These are phyloP conservation scores for Parazoanthus swiftii DNA, from an alignment of 92 coral and sea anemone genomes.

Conservation along the genomic window DNA sequence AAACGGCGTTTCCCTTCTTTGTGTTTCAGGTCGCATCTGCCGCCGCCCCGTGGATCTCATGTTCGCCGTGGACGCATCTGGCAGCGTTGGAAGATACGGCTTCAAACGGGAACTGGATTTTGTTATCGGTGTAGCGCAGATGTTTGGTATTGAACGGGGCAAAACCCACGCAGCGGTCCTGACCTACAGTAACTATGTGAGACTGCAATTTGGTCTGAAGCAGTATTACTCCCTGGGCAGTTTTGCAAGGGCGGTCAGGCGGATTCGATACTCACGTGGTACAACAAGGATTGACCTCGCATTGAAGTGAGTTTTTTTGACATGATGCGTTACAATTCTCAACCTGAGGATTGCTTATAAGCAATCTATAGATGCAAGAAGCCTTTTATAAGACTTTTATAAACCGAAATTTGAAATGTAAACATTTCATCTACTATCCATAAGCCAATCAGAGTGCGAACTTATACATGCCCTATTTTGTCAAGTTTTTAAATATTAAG, in stretches of 20 bases:
- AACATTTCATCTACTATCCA: no score
- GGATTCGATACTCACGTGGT: conserved; percentile 60
- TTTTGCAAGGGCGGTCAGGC: conserved; percentile 52
- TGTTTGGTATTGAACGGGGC: conserved; percentile 54
- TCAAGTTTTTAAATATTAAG: no score
- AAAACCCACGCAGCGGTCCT: conserved; percentile 75
- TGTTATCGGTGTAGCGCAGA: conserved; percentile 48
- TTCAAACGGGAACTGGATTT: conserved; percentile 61
- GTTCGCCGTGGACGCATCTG: conserved; percentile 80
- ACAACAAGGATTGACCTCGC: conserved; percentile 75
- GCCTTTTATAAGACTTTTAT: no score
- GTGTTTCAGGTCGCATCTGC: conserved; percentile 45
- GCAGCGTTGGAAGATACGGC: conserved; percentile 61
- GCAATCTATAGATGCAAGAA: no score
- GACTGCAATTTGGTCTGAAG: conserved; percentile 40
- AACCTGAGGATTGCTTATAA: no score
- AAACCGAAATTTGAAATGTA: no score
- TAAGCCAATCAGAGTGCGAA: no score
- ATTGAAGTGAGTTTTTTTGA: conserved; percentile 27
- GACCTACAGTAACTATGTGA: conserved; percentile 62
- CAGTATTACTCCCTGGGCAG: conserved; percentile 25
- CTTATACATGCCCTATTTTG: no score
- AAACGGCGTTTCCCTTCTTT: not conserved
- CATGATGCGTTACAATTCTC: no score
- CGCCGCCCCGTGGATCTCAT: conserved; percentile 62